phyloP scores from a whole-genome alignment of 2,797 vertebrate genomes.

The Alauda arvensis region DNA sequence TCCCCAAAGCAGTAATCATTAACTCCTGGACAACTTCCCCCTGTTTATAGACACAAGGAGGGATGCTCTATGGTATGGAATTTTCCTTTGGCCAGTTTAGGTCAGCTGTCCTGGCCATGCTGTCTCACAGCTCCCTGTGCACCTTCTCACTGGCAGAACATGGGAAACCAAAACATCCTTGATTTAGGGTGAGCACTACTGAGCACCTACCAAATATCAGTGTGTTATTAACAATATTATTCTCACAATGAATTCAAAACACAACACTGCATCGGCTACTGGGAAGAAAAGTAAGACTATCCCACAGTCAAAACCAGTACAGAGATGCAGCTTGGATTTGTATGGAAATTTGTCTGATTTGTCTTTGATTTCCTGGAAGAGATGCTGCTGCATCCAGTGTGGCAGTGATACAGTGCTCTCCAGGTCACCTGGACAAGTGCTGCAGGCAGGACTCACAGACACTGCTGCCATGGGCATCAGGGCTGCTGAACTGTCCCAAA shows the following conservation, averaged over 20 bases:
- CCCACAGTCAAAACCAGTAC: background rate
- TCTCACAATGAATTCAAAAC: background rate
- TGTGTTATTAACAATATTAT: background rate
- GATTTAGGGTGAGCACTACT: background rate
- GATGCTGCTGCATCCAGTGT: accelerated
- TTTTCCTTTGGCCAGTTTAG: background rate
- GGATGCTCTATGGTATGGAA: background rate
- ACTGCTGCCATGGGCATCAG: too few relatives aligned
- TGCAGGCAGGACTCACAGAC: background rate
- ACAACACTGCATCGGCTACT: background rate
- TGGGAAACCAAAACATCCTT: background rate
- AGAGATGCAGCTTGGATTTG: background rate
- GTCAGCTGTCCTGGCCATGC: background rate
- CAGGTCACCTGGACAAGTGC: background rate
- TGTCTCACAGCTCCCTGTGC: background rate
- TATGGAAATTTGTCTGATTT: background rate
- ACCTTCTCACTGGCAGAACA: background rate
- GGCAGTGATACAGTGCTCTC: too few relatives aligned
- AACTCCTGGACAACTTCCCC: background rate
- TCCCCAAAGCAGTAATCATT: background rate
- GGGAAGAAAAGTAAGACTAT: background rate
- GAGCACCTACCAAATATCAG: background rate
- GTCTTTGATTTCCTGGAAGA: background rate
- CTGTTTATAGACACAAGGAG: background rate
- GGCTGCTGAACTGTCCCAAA: too few relatives aligned